These are phyloP conservation scores for Megatriorchis doriae DNA, from an alignment of 2,113 vertebrate species.

Conservation along the genomic window DNA sequence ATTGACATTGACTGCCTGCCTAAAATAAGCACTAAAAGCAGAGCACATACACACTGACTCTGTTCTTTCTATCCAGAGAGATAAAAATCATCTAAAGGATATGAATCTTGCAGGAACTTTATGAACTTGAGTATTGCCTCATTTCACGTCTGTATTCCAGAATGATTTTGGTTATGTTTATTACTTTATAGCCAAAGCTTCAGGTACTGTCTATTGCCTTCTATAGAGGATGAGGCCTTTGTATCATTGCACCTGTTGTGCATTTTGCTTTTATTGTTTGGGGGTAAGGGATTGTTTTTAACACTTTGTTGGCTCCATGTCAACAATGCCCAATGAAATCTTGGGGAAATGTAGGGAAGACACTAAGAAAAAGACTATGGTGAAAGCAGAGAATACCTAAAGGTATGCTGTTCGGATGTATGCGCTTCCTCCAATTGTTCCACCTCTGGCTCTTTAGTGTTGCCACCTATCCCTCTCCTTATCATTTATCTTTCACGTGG, in stretches of 20 bases:
- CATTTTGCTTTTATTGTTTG: background rate
- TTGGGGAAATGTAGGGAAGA: background rate
- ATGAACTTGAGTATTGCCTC: background rate
- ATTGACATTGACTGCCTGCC: background rate
- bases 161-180: background rate
- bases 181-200: background rate
- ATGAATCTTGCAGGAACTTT: background rate
- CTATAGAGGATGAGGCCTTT: background rate
- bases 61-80: background rate
- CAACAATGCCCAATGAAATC: background rate
- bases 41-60: background rate
- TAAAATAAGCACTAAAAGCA: background rate
- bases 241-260: background rate
- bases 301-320: background rate
- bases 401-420: background rate
- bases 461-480: background rate
- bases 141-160: background rate
- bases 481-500: background rate
- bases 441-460: background rate
- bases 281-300: background rate
- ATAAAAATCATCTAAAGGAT: background rate
- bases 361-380: background rate
- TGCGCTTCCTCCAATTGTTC: background rate
- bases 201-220: background rate
- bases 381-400: conserved; percentile 36